Percentiles rank a stretch among this genome's conserved stretches.
Conservation (phyloP, 2,113 vertebrate species). For the Lepisosteus osseus region DNA sequence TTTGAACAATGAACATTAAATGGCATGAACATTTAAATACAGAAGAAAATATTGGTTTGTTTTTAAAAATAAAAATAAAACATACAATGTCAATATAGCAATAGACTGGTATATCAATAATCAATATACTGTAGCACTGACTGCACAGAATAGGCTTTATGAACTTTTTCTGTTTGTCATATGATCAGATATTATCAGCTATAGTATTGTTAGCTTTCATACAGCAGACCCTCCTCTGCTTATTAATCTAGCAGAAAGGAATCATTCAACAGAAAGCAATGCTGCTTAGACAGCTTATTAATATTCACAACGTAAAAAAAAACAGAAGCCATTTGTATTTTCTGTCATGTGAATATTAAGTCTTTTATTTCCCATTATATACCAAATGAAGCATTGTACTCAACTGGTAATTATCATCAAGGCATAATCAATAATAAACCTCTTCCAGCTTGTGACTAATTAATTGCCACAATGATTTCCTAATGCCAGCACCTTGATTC, state of each 20-base stretch:
- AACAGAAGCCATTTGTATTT: not conserved
- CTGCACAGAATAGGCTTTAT: not conserved
- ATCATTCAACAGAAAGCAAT: not conserved
- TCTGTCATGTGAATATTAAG: not conserved
- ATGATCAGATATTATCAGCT: not conserved
- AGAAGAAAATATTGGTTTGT: no score
- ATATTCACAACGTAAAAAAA: not conserved
- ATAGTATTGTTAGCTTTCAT: not conserved
- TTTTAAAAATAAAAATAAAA: no score
- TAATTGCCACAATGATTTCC: constrained; percentile 4
- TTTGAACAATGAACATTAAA: no score
- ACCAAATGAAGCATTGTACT: not conserved
- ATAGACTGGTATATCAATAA: no score
- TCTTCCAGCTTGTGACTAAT: not conserved
- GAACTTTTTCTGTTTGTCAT: not conserved
- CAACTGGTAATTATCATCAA: constrained; percentile 4
- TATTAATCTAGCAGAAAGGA: not conserved
- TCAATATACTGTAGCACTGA: no score
- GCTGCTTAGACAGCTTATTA: not conserved
- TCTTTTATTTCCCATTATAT: constrained; percentile 9
- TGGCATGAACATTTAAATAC: no score
- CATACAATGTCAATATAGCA: no score
- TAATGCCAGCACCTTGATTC: not conserved
- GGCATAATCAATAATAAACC: constrained; percentile 6
- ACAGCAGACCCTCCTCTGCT: not conserved